Evolutionary conservation across 2,797 vertebrate species (phyloP).

Genomic region (Dendrocincla tyrannina): DNA sequence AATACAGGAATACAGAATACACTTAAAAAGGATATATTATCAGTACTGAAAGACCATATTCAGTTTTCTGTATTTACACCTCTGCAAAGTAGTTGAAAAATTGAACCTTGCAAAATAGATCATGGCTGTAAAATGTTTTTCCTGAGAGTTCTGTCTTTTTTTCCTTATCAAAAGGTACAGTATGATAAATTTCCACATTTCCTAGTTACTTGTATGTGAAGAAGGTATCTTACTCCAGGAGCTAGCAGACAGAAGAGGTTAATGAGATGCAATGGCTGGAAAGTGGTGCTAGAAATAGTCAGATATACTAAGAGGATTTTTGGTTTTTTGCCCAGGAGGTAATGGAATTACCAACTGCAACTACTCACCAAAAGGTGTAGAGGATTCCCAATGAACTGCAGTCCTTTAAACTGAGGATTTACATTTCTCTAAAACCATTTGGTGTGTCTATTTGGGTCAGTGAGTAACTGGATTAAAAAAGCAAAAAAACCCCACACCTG

Average conservation of each 20-base stretch:
- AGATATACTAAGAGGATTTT: background rate
- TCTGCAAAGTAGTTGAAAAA: background rate
- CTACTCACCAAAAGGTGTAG: background rate
- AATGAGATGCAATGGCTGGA: background rate
- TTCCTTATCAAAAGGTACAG: background rate
- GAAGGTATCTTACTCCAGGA: background rate
- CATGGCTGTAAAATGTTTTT: background rate
- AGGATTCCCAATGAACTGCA: background rate
- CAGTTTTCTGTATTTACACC: background rate
- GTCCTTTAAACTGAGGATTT: background rate
- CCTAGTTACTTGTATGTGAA: background rate
- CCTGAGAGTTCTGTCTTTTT: background rate
- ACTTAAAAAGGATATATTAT: background rate
- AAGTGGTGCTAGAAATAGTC: background rate
- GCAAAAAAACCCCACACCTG: accelerated
- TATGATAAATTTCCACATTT: background rate
- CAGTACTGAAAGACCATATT: background rate
- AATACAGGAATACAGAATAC: background rate
- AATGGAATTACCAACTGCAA: background rate
- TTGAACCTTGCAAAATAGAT: background rate
- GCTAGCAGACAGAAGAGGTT: background rate
- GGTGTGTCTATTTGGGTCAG: background rate
- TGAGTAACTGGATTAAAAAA: background rate
- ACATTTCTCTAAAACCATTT: background rate
- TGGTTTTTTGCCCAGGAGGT: background rate